Evolutionary conservation across 2,888 invertebrate species (phyloP), one percentile per base, ranked within the genome.

Genomic region (Amiota minor): DNA sequence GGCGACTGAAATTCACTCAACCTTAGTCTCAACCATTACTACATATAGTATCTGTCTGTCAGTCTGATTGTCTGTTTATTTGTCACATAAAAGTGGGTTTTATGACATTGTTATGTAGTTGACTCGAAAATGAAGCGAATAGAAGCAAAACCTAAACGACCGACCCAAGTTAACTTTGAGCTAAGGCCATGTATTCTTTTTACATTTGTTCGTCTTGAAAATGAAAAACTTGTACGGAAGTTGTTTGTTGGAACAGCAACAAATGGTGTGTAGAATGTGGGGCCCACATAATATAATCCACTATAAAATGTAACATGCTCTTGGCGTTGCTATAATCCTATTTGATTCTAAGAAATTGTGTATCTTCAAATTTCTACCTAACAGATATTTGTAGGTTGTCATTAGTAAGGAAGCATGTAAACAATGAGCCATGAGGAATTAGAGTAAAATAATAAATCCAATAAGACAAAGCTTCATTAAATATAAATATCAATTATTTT

Each of bases 391-490:
- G n/a, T 56, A 9, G 56, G 9, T 14, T 56, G 16, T 2, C 35
- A 2, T 16, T 16, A 11, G n/a, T 1, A 56, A 56, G 18, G 8
- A 9, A 18, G 9, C 56, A 56, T n/a, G 10, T n/a, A 50, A 68
- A 49, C 53, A 55, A 69, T 69, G n/a, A 55, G 49, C 16, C 49
- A n/a, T n/a, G n/a, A n/a, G n/a, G n/a, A 47, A 18, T 20, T 2
- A 59, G 20, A 80, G 77, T 78, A 78, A 20, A 59, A 62, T 14
- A 74, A 74, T 49, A 64, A 62, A 46, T 61, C 61, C 35, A 69
- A 53, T 50, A 62, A 56, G 49, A 74, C 73, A 64, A 68, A 72
- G 78, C 80, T 79, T 81, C 83, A 81, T 81, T 81, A 82, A 81
- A 82, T 78, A 69, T 74, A 79, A 81, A 82, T 75, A 53, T 46